phyloP scores from a whole-genome alignment of 2,113 vertebrate species.

The Silurus meridionalis region DNA sequence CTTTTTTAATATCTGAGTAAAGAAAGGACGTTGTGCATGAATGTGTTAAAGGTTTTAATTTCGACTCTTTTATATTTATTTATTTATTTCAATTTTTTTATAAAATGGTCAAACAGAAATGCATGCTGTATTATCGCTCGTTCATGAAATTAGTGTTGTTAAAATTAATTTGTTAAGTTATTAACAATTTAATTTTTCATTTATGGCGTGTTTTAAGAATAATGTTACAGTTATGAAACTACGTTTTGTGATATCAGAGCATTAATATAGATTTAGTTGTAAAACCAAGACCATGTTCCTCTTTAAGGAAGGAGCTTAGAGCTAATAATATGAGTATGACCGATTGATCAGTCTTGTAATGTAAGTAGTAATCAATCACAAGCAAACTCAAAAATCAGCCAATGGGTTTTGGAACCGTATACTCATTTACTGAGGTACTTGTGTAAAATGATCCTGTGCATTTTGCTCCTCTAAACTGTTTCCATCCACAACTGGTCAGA shows the following conservation, averaged over 20 bases:
- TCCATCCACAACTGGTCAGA: constrained; percentile 22
- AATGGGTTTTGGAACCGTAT: constrained; percentile 31
- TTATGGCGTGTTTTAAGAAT: not conserved
- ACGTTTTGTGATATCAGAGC: not conserved
- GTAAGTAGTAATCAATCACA: constrained; percentile 38
- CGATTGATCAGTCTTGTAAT: constrained; percentile 44
- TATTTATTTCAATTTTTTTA: too few species aligned
- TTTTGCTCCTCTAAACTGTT: constrained; percentile 4
- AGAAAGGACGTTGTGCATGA: too few species aligned
- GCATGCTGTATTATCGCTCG: too few species aligned
- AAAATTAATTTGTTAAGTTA: too few species aligned
- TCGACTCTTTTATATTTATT: too few species aligned
- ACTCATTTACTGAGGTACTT: constrained; percentile 15
- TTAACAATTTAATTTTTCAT: too few species aligned
- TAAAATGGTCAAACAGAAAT: too few species aligned
- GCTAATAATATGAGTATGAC: not conserved
- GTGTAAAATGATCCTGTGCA: constrained; percentile 8
- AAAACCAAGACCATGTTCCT: not conserved
- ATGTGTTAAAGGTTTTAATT: too few species aligned
- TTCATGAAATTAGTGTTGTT: too few species aligned
- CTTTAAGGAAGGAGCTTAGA: not conserved
- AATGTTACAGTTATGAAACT: not conserved
- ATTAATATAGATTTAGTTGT: not conserved
- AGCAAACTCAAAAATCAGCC: constrained; percentile 35
- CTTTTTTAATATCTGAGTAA: too few species aligned